Evolutionary conservation across 2,888 invertebrate genomes (phyloP), one percentile per base, ranked within the genome.

Genomic region (Rhamnusium bicolor): DNA sequence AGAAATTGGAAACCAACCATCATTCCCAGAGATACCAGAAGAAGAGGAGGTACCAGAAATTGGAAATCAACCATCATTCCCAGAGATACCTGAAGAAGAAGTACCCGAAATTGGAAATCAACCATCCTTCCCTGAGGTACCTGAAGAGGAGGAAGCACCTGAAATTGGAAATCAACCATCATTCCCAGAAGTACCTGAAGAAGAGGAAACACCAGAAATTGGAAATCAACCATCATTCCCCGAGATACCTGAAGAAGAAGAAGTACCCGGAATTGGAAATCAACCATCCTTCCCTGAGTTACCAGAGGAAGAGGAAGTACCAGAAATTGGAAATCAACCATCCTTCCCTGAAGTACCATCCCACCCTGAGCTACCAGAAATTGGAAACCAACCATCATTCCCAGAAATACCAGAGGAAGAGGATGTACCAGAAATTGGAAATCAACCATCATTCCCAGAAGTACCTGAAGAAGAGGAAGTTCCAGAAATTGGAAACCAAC

Each of bases 311-410:
- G 24, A 24, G 24, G 24, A 24, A 24, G 24, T 4, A 2, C 24
- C 24, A 24, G 24, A 24, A 6, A 24, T 24, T 24, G 24, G 6
- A 5, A 54, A 54, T 24, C 16, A 54, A 54, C 54, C 54, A 2
- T 54, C 54, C 5, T 54, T 54, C 24, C 54, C 54, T n/a, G 54
- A 24, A 12, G 12, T 54, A 18, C 53, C 54, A 24, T 54, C 54
- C 2, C 24, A 24, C 54, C 54, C 54, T 2, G 54, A 54, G 21
- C 65, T 12, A 2, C 66, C 66, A n/a, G 70, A 14, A 40, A 32
- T 69, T 47, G 69, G 62, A 54, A 47, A 53, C 40, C 12, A 24
- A 63, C 49, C 63, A 24, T 29, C 66, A 51, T 46, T 72, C 40
- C 73, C 73, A 56, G 56, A 54, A 49, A 19, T 58, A 40, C 40